Base-by-base conservation (phyloP, 2,888 invertebrate genomes). In the Napeogenes sylphis region DNA sequence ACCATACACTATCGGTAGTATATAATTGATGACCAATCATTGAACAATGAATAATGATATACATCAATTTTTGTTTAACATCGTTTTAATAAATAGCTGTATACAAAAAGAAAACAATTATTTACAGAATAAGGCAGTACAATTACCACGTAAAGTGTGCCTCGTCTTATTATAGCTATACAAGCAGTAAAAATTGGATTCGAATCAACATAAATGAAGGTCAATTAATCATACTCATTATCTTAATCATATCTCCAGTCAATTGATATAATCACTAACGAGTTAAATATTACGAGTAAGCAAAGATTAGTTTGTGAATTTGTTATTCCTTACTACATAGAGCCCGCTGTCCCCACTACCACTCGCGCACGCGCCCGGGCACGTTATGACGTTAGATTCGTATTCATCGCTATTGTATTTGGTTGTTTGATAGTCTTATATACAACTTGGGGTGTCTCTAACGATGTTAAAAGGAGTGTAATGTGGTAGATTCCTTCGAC, bases 21-120 rank as follows among this genome's bases (percentile, higher is more conserved):
- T 84, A 87, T 85, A 85, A 86, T 84, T 87, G 89, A 89, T 88
- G 88, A 89, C 83, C 87, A 84, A 88, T 85, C 89, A 89, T 88
- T 87, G 86, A 89, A 89, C 88, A 89, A 87, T 87, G 87, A 86
- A 88, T 82, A 83, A 87, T 87, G 85, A 87, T 79, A 85, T 84
- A 81, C 87, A 88, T 89, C 88, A 89, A 86, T 85, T 84, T 81
- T 83, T 82, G 80, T 85, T 87, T 86, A 88, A 89, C 87, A 86
- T 89, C 86, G 79, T 83, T 89, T 90, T 88, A 91, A 91, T 91
- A 91, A 91, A 91, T 91, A 91, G 91, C 90, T 90, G 91, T 91
- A 90, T 91, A 91, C 89, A 91, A 91, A 86, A 63, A 84, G 68
- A 73, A 83, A 91, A 91, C 91, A 90, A 90, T 90, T 91, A 91